Base-by-base conservation (phyloP, 2,888 invertebrate species). In the Drosophila demipolita region DNA sequence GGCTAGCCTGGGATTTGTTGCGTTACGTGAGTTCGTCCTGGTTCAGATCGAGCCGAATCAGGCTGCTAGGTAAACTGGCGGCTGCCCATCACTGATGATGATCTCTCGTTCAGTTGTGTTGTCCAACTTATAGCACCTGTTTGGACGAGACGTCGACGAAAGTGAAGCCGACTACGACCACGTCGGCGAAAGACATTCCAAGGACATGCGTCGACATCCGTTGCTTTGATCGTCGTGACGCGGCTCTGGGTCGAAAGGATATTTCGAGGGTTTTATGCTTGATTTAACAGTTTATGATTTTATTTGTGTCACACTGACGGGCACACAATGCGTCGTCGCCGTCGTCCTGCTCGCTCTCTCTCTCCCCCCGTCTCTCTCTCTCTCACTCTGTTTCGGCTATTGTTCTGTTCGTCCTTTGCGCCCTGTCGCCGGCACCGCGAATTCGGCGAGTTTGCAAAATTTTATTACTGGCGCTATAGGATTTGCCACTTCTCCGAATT, bases 271-370 rank as follows among this genome's bases (percentile, higher is more conserved):
- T 82, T 87, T 80, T 80, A 83, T 86, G 80, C 73, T 81, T 80
- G 81, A 84, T 89, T 89, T 87, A 66, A 86, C 89, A 73, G 87
- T 90, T 90, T 90, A 90, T 89, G 87, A 79, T 81, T 80, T 79
- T 82, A 77, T 83, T 89, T 83, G 78, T 78, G 63, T 62, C 63
- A 66, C 62, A 58, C 58, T 54, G 52, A 54, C 61, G 52, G 57
- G 23, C 50, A 54, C 55, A 58, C 75, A 57, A 53, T 63, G 49
- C 52, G 62, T 32, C 35, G 20, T 26, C 52, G 38, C 49, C 33
- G 20, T 23, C 33, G 50, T 11, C 7, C 33, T 55, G 35, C 63
- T 42, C 15, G 35, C 42, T 38, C 35, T 32, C 12, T 63, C 53
- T 65, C 58, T 60, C 52, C 52, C 48, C n/a, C 1, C 29, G 26